These are phyloP conservation scores for Notarius lentiginosus DNA, from an alignment of 2,113 vertebrate genomes.

Conservation along the genomic window DNA sequence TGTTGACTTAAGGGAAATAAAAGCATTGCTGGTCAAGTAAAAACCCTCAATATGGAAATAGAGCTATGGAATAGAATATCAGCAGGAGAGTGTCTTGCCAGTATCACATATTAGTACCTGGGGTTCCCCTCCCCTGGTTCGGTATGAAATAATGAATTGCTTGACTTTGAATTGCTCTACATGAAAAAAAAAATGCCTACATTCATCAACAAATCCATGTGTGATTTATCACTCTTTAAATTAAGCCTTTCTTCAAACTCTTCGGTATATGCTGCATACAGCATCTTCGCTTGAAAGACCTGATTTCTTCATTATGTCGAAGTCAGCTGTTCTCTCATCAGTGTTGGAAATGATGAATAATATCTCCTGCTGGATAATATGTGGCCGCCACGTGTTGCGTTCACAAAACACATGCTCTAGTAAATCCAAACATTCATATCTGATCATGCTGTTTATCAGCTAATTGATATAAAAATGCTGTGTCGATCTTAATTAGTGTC, in stretches of 20 bases:
- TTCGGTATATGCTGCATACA: not conserved
- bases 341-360: slow-evolving; percentile 13
- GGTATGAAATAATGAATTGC: not conserved
- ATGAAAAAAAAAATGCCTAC: not conserved
- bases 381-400: not conserved
- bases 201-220: not conserved
- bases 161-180: not conserved
- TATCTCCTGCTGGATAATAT: not conserved
- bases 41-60: not conserved
- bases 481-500: not conserved
- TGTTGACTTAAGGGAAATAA: not conserved
- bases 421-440: not conserved
- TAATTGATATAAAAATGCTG: slow-evolving; percentile 2
- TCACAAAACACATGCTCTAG: not conserved
- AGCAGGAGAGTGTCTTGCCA: not conserved
- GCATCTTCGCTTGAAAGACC: not conserved
- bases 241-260: not conserved
- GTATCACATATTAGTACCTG: not conserved
- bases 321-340: slow-evolving; percentile 6
- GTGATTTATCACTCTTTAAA: slow-evolving; percentile 17
- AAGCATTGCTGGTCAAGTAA: not conserved
- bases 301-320: not conserved
- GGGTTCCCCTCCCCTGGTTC: not conserved
- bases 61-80: not conserved
- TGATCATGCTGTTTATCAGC: not conserved